Conservation (phyloP, 2,888 invertebrate genomes). For the Drosophila affinis region DNA sequence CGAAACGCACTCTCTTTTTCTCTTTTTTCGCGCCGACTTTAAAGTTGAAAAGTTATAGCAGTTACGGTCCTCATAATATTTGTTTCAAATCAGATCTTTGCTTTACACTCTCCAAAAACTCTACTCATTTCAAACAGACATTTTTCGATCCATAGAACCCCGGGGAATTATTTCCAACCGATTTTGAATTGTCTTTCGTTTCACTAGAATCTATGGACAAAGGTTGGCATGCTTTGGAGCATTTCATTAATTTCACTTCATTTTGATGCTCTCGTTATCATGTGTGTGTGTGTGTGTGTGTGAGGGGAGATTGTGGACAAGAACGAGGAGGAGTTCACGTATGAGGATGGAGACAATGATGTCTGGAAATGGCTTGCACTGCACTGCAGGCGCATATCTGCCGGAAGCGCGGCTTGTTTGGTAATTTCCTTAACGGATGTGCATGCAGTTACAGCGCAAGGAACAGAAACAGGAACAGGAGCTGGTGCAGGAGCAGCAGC, state of each 20-base stretch:
- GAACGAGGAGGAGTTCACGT: not conserved
- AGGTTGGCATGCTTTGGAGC: conserved; percentile 65
- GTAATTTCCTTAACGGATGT: conserved; percentile 75
- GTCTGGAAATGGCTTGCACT: conserved; percentile 44
- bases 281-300: too few relatives aligned
- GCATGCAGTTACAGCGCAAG: conserved; percentile 61
- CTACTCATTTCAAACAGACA: not conserved
- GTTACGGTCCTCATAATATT: too few relatives aligned
- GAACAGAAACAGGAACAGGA: conserved; percentile 53
- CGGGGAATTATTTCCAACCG: conserved; percentile 10
- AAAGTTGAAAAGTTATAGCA: too few relatives aligned
- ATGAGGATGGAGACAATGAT: conserved; percentile 42
- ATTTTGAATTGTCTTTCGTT: not conserved
- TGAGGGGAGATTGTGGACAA: not conserved
- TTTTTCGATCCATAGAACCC: not conserved
- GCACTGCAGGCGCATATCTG: conserved; percentile 69
- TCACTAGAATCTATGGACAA: conserved; percentile 12
- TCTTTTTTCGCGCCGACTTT: too few relatives aligned
- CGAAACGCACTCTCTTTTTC: too few relatives aligned
- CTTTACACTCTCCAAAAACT: too few relatives aligned
- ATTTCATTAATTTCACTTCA: conserved; percentile 69
- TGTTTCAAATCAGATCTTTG: too few relatives aligned
- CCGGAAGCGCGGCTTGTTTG: conserved; percentile 76
- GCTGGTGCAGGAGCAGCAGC: conserved; percentile 54
- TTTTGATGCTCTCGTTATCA: conserved; percentile 49